These are phyloP conservation scores for Scaptomyza pallida DNA, from an alignment of 1,140 invertebrate species.

Conservation along the genomic window DNA sequence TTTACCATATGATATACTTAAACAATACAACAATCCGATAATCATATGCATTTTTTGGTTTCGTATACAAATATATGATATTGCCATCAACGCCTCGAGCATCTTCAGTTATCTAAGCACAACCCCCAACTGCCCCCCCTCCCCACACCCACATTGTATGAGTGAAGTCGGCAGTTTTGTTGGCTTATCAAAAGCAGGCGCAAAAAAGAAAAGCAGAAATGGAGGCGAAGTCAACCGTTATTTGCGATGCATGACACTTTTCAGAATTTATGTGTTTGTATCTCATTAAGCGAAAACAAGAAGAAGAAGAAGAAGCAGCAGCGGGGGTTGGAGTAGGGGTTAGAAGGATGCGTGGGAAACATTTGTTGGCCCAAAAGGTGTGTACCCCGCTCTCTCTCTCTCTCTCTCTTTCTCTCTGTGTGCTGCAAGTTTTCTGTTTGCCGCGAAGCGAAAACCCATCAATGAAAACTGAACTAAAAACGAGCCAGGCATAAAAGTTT, in stretches of 20 bases:
- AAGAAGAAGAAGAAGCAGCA: slow-evolving; percentile 18
- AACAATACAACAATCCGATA: not conserved
- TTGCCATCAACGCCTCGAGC: slow-evolving; percentile 55
- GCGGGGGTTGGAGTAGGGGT: slow-evolving; percentile 25
- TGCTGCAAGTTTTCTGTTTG: not conserved
- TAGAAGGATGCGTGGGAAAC: not conserved
- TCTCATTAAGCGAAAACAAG: slow-evolving; percentile 74
- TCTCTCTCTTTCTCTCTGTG: no score
- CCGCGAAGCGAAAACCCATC: slow-evolving; percentile 33
- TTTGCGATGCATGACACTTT: slow-evolving; percentile 81
- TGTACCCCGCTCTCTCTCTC: no score
- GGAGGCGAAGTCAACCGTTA: slow-evolving; percentile 70
- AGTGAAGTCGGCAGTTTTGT: slow-evolving; percentile 51
- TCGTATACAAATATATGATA: slow-evolving; percentile 47
- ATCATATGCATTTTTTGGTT: slow-evolving; percentile 30
- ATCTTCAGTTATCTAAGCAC: not conserved
- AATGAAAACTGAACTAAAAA: slow-evolving; percentile 57
- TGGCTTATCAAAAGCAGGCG: slow-evolving; percentile 24
- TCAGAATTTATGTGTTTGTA: slow-evolving; percentile 84
- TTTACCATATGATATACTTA: not conserved
- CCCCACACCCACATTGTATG: slow-evolving; percentile 32
- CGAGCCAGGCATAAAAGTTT: slow-evolving; percentile 53
- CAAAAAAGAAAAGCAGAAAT: slow-evolving; percentile 22
- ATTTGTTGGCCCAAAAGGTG: slow-evolving; percentile 31
- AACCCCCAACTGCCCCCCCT: not conserved